Percentiles rank a stretch among this genome's conserved stretches.
These are phyloP conservation scores for Valencia hispanica DNA, from an alignment of 2,797 vertebrate species.

Conservation along the genomic window DNA sequence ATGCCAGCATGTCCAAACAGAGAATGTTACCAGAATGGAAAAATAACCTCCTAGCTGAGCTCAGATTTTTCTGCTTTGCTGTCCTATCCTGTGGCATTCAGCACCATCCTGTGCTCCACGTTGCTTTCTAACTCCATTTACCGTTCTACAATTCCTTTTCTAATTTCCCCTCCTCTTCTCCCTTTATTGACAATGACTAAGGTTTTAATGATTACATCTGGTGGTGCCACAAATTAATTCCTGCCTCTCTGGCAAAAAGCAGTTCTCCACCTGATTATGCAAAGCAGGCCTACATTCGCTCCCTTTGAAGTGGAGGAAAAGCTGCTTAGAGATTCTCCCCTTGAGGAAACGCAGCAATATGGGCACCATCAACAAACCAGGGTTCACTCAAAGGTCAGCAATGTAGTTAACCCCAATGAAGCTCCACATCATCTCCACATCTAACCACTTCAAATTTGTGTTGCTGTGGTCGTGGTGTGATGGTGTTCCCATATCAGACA, in stretches of 20 bases:
- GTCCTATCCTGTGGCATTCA: slow-evolving; percentile 46
- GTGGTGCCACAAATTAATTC: slow-evolving; percentile 79
- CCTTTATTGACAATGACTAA: slow-evolving; percentile 71
- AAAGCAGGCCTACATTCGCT: slow-evolving; percentile 85
- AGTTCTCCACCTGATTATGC: slow-evolving; percentile 86
- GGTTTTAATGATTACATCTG: slow-evolving; percentile 82
- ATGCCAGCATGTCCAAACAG: slow-evolving; percentile 27
- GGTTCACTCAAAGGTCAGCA: slow-evolving; percentile 81
- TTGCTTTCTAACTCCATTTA: slow-evolving; percentile 36
- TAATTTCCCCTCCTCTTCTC: slow-evolving; percentile 59
- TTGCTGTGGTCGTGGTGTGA: slow-evolving; percentile 31
- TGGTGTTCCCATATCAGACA: slow-evolving; percentile 29
- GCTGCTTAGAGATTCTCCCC: slow-evolving; percentile 80
- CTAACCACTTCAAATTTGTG: slow-evolving; percentile 34
- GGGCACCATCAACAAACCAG: slow-evolving; percentile 73
- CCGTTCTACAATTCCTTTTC: slow-evolving; percentile 54
- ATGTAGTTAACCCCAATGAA: slow-evolving; percentile 65
- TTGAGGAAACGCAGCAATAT: slow-evolving; percentile 76
- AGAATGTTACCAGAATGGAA: slow-evolving; percentile 26
- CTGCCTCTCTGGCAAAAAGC: slow-evolving; percentile 82
- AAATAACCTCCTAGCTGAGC: slow-evolving; percentile 40
- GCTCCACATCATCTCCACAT: slow-evolving; percentile 50
- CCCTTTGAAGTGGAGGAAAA: slow-evolving; percentile 83
- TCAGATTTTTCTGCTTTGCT: slow-evolving; percentile 51
- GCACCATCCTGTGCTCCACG: slow-evolving; percentile 33